phyloP scores from a whole-genome alignment of 2,797 vertebrate species.

The Salarias fasciatus region DNA sequence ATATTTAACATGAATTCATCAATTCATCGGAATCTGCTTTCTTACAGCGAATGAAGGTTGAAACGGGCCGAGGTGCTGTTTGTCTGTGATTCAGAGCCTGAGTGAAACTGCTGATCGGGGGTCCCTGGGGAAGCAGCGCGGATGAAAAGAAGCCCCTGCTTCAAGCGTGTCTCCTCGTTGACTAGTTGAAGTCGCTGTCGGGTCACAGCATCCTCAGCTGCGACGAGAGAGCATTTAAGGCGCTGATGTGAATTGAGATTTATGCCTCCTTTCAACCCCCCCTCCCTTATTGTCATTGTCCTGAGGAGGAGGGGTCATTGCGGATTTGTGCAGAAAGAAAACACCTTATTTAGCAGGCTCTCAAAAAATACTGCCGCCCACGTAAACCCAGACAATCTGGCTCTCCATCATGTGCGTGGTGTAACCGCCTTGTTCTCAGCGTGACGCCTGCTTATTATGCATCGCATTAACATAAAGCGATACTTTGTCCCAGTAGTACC shows the following conservation, averaged over 20 bases:
- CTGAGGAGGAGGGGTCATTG: conserved; percentile 54
- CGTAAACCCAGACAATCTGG: conserved; percentile 16
- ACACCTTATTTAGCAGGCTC: conserved; percentile 29
- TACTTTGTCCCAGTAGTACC: conserved; percentile 41
- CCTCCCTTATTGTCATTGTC: conserved; percentile 25
- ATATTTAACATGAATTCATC: conserved; percentile 41
- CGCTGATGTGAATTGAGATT: conserved; percentile 44
- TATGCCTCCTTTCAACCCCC: conserved; percentile 7
- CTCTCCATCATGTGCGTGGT: conserved; percentile 25
- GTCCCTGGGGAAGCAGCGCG: background rate
- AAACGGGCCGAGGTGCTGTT: conserved; percentile 17
- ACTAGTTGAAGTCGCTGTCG: background rate
- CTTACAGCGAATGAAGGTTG: background rate
- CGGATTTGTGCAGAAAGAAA: conserved; percentile 44
- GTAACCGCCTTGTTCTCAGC: conserved; percentile 32
- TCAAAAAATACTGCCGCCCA: conserved; percentile 23
- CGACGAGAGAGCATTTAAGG: conserved; percentile 11
- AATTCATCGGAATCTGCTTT: conserved; percentile 12
- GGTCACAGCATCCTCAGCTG: conserved; percentile 16
- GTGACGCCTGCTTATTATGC: conserved; percentile 38
- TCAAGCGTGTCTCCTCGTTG: conserved; percentile 9
- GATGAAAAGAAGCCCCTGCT: conserved; percentile 7
- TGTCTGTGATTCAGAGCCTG: background rate
- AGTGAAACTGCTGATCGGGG: background rate
- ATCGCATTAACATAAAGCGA: conserved; percentile 44